Base-by-base conservation (phyloP, 2,113 vertebrate species). In the Heteronetta atricapilla region DNA sequence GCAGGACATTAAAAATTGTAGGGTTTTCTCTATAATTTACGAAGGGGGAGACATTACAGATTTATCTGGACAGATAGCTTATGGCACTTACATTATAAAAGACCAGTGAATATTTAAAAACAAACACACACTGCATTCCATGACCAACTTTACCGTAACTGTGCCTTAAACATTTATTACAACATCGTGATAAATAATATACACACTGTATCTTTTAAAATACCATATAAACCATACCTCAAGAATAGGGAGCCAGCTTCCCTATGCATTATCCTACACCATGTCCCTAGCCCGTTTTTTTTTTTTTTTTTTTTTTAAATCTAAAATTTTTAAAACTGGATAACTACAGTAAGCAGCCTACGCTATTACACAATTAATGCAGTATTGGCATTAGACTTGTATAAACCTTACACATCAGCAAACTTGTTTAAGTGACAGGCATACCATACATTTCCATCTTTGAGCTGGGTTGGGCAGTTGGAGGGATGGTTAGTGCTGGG, bases 231-330 rank as follows among this genome's bases (percentile, higher is more conserved):
- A 93, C 90, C 89, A 55, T 94, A 97, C 96, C 94, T 97, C 90
- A 92, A 88, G 96, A 98, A 97, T 96, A 99, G 99, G 99, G 99
- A 99, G 99, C 99, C 99, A 99, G 99, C 99, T 99, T 99, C 99
- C 99, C 99, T 96, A 97, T 97, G 97, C 97, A 90, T 98, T 98
- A 95, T 93, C 97, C 94, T 97, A 95, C 97, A 96, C 96, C 55
- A 60, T 48, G 87, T 96, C 97, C 95, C 89, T 97, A 96, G 94
- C 93, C 94, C 90, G 34, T 20, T 59, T 23, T 48, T 7, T 8
- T 55, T 72, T 23, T 48, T 7, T 8, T 55, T 72, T 33, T 70
- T 48, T 62, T 88, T 85, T 82, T 75, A 40, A 68, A 69, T 64
- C 86, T 93, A 94, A 81, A 96, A 94, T 97, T 25, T 94, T 93